Conservation (phyloP, 2,797 vertebrate species). For the Etheostoma perlongum region DNA sequence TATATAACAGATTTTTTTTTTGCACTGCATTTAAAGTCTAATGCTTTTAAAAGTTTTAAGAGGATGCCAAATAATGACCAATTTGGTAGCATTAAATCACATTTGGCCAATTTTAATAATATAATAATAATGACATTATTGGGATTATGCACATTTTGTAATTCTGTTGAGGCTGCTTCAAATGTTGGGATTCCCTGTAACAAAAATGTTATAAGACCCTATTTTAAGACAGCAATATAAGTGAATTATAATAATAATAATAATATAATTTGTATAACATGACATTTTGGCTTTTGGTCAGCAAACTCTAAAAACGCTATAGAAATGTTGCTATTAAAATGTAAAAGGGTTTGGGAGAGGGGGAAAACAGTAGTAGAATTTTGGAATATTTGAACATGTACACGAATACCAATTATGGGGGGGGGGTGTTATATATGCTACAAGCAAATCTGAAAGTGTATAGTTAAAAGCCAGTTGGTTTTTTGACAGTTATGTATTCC, state of each 20-base stretch:
- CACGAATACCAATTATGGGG: not conserved
- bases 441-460: not conserved
- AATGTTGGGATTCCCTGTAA: too few species aligned
- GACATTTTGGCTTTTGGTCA: not conserved
- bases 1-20: not conserved
- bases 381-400: not conserved
- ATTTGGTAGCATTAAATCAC: not conserved
- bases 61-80: not conserved
- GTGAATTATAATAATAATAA: too few species aligned
- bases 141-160: too few species aligned
- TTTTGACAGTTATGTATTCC: not conserved
- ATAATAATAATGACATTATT: too few species aligned
- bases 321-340: not conserved
- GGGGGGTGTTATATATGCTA: not conserved
- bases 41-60: not conserved
- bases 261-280: not conserved
- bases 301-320: rapidly evolving
- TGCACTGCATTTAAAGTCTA: not conserved
- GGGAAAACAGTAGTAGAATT: not conserved
- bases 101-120: not conserved
- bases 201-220: too few species aligned
- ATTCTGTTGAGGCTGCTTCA: too few species aligned
- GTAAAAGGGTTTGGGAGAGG: too few species aligned
- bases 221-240: too few species aligned
- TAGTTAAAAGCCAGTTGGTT: not conserved